Evolutionary conservation across 1,140 invertebrate genomes (phyloP).

Genomic region (Danaus melanippus): DNA sequence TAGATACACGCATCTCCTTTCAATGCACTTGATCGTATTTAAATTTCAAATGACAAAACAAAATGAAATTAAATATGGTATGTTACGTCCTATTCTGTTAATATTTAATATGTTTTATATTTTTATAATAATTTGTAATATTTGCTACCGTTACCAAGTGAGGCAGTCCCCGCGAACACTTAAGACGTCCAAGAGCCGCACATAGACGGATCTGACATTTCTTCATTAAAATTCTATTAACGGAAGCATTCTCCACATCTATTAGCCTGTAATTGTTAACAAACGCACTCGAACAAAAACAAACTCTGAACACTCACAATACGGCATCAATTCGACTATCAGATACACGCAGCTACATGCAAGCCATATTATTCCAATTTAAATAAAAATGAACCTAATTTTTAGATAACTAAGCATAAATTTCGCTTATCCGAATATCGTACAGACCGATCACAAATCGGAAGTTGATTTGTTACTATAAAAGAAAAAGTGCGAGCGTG

Average conservation of each 20-base stretch:
- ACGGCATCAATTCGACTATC: conserved; percentile 7
- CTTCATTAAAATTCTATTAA: conserved; percentile 71
- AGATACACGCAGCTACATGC: not conserved
- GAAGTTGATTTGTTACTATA: conserved; percentile 51
- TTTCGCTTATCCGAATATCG: conserved; percentile 14
- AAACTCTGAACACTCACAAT: conserved; percentile 14
- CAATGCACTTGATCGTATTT: too few species aligned
- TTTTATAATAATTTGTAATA: too few species aligned
- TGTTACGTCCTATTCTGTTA: too few species aligned
- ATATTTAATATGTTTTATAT: too few species aligned
- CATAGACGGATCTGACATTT: conserved; percentile 55
- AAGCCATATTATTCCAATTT: conserved; percentile 1
- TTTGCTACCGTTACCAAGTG: conserved; percentile 35
- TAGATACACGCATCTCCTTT: too few species aligned
- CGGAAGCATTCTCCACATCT: conserved; percentile 59
- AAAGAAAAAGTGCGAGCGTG: conserved; percentile 27
- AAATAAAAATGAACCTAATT: conserved; percentile 22
- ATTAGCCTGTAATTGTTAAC: conserved; percentile 27
- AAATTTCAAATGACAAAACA: too few species aligned
- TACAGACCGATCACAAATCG: conserved; percentile 24
- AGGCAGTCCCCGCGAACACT: conserved; percentile 45
- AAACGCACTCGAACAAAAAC: conserved; percentile 13
- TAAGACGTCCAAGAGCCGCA: conserved; percentile 66
- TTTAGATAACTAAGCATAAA: conserved; percentile 23
- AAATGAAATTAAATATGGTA: too few species aligned